phyloP scores from a whole-genome alignment of 2,797 vertebrate genomes.

The Rhincodon typus region DNA sequence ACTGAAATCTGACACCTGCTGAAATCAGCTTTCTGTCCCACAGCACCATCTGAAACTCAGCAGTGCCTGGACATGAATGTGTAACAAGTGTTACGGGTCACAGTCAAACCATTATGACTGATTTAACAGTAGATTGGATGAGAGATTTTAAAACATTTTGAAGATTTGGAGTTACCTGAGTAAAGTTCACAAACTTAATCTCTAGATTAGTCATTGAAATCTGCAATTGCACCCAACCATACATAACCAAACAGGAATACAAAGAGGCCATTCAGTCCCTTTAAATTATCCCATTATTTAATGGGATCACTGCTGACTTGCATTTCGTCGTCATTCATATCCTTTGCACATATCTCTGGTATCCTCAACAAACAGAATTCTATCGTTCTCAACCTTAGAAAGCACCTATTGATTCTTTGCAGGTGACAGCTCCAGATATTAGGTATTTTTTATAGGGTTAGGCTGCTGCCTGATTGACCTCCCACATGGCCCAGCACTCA shows the following conservation, averaged over 20 bases:
- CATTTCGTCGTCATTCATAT: neutral
- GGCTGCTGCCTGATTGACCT: neutral
- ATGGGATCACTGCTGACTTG: neutral
- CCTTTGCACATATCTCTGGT: neutral
- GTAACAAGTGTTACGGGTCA: neutral
- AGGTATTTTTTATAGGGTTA: neutral
- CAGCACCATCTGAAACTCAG: neutral
- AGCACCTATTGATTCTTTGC: neutral
- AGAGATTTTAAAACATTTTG: neutral
- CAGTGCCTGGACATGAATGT: neutral
- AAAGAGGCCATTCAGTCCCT: neutral
- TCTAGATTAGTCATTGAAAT: neutral
- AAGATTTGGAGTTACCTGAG: neutral
- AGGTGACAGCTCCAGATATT: neutral
- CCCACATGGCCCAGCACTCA: neutral
- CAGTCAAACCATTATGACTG: neutral
- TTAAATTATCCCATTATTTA: neutral
- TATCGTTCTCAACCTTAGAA: neutral
- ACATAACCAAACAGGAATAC: neutral
- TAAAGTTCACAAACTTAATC: neutral
- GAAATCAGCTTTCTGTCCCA: neutral
- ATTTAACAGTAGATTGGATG: neutral
- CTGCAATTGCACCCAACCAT: neutral
- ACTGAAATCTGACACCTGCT: neutral
- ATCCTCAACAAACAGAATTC: neutral